Conservation (phyloP, 2,113 vertebrate species). For the Aleadryas rufinucha region DNA sequence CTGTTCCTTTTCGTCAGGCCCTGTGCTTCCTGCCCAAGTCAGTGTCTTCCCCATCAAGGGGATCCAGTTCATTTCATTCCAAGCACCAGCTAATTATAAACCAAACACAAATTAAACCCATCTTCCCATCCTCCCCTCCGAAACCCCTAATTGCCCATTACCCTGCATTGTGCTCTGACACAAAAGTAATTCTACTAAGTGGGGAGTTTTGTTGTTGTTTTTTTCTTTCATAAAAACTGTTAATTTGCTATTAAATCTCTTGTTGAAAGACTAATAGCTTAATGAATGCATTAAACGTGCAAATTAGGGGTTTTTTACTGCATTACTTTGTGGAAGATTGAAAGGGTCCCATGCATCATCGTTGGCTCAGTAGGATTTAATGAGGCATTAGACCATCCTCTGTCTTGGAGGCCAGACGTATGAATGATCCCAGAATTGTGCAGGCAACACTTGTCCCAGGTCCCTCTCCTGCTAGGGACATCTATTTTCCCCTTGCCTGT, state of each 20-base stretch:
- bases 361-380: constrained; percentile 73
- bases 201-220: constrained; percentile 44
- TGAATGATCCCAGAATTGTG: constrained; percentile 60
- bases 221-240: constrained; percentile 70
- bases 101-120: constrained; percentile 55
- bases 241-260: constrained; percentile 81
- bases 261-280: constrained; percentile 79
- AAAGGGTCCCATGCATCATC: constrained; percentile 72
- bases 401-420: constrained; percentile 70
- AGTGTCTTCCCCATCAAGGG: not conserved
- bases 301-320: constrained; percentile 65
- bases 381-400: constrained; percentile 74
- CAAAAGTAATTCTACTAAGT: constrained; percentile 71
- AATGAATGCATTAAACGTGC: constrained; percentile 79
- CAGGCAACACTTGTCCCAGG: constrained; percentile 38
- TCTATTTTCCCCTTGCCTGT: constrained; percentile 46
- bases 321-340: constrained; percentile 74
- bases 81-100: constrained; percentile 51
- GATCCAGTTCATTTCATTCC: constrained; percentile 44
- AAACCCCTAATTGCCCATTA: constrained; percentile 63
- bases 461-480: constrained; percentile 29
- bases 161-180: constrained; percentile 50
- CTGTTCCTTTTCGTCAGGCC: not conserved
- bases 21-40: not conserved
- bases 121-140: constrained; percentile 13